Conservation (phyloP, 2,888 invertebrate genomes). For the Alentia gelatinosa region DNA sequence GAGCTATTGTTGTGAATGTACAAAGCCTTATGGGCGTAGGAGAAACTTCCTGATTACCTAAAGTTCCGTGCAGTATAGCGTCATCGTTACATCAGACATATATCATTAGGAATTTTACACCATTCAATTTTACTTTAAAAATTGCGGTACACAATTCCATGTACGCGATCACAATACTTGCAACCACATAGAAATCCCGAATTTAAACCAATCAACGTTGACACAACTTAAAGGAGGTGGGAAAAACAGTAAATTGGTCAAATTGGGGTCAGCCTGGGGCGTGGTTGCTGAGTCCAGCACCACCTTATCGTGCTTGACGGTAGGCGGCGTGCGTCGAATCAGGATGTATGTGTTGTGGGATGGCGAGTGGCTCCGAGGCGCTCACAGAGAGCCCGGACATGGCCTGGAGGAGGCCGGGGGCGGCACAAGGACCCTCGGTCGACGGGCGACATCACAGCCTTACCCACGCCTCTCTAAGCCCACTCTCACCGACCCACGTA, state of each 20-base stretch:
- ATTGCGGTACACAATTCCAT: too few species aligned
- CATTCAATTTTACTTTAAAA: too few species aligned
- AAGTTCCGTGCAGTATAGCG: too few species aligned
- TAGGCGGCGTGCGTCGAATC: not conserved
- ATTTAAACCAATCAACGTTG: not conserved
- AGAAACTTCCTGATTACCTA: too few species aligned
- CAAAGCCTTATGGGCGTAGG: too few species aligned
- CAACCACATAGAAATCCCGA: too few species aligned
- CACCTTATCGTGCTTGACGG: not conserved
- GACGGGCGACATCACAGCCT: too few species aligned
- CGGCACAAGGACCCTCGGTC: too few species aligned
- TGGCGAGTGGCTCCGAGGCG: not conserved
- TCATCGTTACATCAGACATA: too few species aligned
- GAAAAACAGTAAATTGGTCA: not conserved
- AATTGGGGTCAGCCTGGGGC: not conserved
- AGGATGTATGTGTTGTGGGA: constrained; percentile 1
- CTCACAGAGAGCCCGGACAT: not conserved
- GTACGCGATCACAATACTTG: too few species aligned
- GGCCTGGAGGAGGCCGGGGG: constrained; percentile 4
- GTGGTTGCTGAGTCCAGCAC: not conserved
- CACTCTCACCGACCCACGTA: not conserved
- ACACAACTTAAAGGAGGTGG: not conserved
- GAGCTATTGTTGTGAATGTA: too few species aligned
- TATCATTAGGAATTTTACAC: too few species aligned
- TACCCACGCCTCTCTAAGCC: not conserved